A percentile compares a stretch with the other conserved stretches of the same genome.
Conservation (phyloP, 23 tunicate genomes). For the Aplidium turbinatum region DNA sequence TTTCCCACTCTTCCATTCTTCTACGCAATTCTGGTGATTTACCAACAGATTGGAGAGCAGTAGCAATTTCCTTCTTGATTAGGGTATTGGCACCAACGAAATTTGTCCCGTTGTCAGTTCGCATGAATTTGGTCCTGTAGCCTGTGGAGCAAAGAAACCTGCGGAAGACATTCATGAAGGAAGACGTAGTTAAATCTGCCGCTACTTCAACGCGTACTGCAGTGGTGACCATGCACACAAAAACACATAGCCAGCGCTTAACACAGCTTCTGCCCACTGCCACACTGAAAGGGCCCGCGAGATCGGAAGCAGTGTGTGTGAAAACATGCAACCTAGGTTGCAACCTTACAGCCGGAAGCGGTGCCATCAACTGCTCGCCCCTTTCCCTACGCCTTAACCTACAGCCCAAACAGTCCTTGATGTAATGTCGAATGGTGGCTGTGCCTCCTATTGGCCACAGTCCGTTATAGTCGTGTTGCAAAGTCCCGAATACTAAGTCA, state of each 20-base stretch:
- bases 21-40: neutral
- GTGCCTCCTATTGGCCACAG: slow-evolving; percentile 23
- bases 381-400: slow-evolving; percentile 16
- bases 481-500: slow-evolving; percentile 7
- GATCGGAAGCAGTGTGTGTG: neutral
- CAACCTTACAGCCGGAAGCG: neutral
- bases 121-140: neutral
- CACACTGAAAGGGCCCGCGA: neutral
- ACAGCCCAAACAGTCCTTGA: slow-evolving; percentile 8
- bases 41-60: neutral
- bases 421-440: slow-evolving; percentile 1
- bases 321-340: slow-evolving; percentile 2
- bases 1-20: neutral
- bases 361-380: slow-evolving; percentile 23
- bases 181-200: neutral
- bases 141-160: slow-evolving; percentile 9
- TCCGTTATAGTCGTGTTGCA: slow-evolving; percentile 6
- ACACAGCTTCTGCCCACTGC: slow-evolving; percentile 9
- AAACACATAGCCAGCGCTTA: slow-evolving; percentile 7
- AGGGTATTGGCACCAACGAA: neutral
- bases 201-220: slow-evolving; percentile 3
- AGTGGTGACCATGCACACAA: slow-evolving; percentile 9
- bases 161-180: slow-evolving; percentile 12
- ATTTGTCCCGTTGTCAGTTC: slow-evolving; percentile 12
- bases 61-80: neutral